Evolutionary conservation across 2,113 vertebrate species (phyloP), one percentile per base, ranked within the genome.

Genomic region (Laterallus jamaicensis): DNA sequence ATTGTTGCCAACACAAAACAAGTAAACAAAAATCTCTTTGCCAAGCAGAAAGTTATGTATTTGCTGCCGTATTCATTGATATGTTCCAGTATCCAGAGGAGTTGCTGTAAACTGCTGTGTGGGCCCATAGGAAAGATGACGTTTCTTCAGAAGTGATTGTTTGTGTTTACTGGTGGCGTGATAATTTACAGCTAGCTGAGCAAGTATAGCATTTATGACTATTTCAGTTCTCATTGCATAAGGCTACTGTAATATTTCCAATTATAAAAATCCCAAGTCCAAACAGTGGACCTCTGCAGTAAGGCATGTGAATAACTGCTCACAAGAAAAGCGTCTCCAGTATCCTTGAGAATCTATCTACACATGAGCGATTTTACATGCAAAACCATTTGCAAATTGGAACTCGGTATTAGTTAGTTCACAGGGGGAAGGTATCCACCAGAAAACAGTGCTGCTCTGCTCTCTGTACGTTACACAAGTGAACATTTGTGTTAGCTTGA

Each of bases 351-450:
- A 56, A 60, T 25, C 29, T 77, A 15, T 29, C n/a, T 32, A 60
- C 79, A 82, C 9, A 49, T 15, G 13, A 93, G 88, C 69, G 76
- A 93, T 94, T 93, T 90, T 35, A 70, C 79, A 73, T 80, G 88
- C 82, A 91, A 95, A 93, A 86, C 49, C 26, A 3, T 11, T 40
- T 83, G 78, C 58, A 92, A 64, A 94, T 85, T 85, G 12, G 15
- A 67, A 42, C 64, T 67, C 2, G 0, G 44, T 70, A 58, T 75
- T 93, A 91, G 74, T 85, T 75, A 63, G 17, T 50, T 91, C 11
- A 12, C 1, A 49, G 62, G 67, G 44, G 55, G 37, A 58, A 82
- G 16, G 62, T 73, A 66, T 92, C 74, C 68, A 59, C 44, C 42
- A 76, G 63, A 80, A 79, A 82, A 64, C 67, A n/a, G 32, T 55